Percentiles rank a stretch among this genome's conserved stretches.
phyloP scores from a whole-genome alignment of 2,113 vertebrate species.

The Naja naja region DNA sequence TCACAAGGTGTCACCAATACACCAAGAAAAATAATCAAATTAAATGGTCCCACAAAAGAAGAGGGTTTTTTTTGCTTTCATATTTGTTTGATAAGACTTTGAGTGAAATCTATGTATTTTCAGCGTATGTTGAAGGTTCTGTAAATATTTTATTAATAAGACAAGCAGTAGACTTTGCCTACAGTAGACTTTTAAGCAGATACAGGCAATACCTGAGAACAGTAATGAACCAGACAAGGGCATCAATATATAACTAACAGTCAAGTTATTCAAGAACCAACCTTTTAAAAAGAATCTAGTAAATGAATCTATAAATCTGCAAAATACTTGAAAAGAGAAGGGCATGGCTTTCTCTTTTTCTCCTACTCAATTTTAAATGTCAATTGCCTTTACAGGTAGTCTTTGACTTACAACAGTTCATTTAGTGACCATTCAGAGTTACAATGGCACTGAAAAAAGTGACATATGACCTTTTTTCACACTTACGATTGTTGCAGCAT shows the following conservation, averaged over 20 bases:
- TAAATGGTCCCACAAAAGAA: background rate
- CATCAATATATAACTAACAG: background rate
- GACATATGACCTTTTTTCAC: background rate
- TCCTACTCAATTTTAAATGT: background rate
- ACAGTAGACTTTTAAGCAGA: background rate
- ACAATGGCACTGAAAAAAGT: background rate
- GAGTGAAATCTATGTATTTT: background rate
- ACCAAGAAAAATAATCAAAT: background rate
- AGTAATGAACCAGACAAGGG: background rate
- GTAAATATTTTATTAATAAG: background rate
- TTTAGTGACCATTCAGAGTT: background rate
- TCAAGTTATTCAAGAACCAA: background rate
- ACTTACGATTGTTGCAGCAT: background rate
- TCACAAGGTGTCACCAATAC: constrained; percentile 65
- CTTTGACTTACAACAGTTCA: background rate
- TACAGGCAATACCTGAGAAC: background rate
- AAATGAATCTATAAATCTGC: background rate
- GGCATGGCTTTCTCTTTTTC: background rate
- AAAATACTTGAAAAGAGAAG: background rate
- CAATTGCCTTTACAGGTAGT: background rate
- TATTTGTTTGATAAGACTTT: background rate
- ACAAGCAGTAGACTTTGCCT: background rate
- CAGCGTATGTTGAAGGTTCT: background rate
- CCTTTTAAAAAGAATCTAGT: background rate
- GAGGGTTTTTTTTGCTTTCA: background rate